Evolutionary conservation across 2,888 invertebrate genomes (phyloP).

Genomic region (Sceliomorpha sp.): DNA sequence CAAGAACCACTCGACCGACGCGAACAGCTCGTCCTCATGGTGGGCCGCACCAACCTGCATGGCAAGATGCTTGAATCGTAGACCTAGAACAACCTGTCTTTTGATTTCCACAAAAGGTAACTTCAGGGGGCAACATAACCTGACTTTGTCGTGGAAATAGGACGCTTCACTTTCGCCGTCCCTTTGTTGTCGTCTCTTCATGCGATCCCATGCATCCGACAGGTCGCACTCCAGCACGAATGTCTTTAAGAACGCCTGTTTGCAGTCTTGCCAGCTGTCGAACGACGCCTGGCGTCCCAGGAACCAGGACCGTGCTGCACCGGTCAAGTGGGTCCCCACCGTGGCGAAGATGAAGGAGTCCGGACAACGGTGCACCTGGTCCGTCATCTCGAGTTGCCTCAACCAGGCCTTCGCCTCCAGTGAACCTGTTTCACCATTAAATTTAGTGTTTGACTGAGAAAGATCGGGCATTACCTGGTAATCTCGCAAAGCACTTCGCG

Average conservation of each 20-base stretch:
- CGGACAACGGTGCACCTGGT: too few relatives aligned
- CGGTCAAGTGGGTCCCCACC: too few relatives aligned
- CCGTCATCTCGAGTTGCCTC: slow-evolving; percentile 9
- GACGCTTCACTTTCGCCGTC: slow-evolving; percentile 5
- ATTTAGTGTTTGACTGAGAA: not conserved
- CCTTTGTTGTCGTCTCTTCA: slow-evolving; percentile 17
- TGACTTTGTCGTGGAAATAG: slow-evolving; percentile 23
- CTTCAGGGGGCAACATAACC: slow-evolving; percentile 23
- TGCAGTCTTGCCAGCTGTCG: slow-evolving; percentile 1
- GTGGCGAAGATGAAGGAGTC: too few relatives aligned
- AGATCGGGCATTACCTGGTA: too few relatives aligned
- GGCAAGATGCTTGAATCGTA: slow-evolving; percentile 11
- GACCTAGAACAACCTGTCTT: slow-evolving; percentile 12
- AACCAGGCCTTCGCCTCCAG: too few relatives aligned
- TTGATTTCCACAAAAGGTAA: slow-evolving; percentile 11
- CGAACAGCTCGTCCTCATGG: slow-evolving; percentile 24
- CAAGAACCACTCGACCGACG: not conserved
- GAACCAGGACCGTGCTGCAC: too few relatives aligned
- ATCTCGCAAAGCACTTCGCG: too few relatives aligned
- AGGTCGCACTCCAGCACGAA: slow-evolving; percentile 18
- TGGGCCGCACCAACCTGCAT: slow-evolving; percentile 5
- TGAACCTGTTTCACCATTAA: too few relatives aligned
- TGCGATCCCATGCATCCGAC: slow-evolving; percentile 26
- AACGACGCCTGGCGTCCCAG: slow-evolving; percentile 3
- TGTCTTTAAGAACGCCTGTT: too few relatives aligned